phyloP scores from a whole-genome alignment of 2,797 vertebrate species.

The Typhlichthys subterraneus region DNA sequence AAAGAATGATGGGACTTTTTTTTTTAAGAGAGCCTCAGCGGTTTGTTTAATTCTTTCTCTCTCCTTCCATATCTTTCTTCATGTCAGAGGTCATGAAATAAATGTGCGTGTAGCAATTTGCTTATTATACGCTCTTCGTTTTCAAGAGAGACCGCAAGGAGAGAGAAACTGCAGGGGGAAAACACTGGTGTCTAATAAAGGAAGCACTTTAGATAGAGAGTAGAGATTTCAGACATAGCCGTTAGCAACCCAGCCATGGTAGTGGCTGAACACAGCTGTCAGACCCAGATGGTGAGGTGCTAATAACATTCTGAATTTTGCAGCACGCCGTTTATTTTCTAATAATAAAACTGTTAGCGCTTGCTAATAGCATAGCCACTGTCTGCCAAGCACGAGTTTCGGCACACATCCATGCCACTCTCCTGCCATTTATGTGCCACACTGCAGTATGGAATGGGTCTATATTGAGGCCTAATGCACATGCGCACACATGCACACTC shows the following conservation, averaged over 20 bases:
- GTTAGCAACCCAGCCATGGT: slow-evolving; percentile 66
- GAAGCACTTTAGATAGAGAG: slow-evolving; percentile 55
- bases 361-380: slow-evolving; percentile 71
- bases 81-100: slow-evolving; percentile 20
- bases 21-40: slow-evolving; percentile 25
- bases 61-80: neutral
- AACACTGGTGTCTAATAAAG: slow-evolving; percentile 3
- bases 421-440: slow-evolving; percentile 59
- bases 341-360: slow-evolving; percentile 82
- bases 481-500: neutral
- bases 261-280: slow-evolving; percentile 75
- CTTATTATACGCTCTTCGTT: slow-evolving; percentile 5
- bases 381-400: slow-evolving; percentile 70
- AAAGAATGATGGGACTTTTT: slow-evolving; percentile 22
- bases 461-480: slow-evolving; percentile 30
- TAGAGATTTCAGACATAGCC: slow-evolving; percentile 62
- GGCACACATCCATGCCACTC: slow-evolving; percentile 59
- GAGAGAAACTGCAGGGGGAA: slow-evolving; percentile 1
- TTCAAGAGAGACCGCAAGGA: neutral
- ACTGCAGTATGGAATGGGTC: slow-evolving; percentile 45
- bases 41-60: neutral
- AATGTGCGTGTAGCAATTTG: slow-evolving; percentile 6
- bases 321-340: slow-evolving; percentile 77
- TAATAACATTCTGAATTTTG: slow-evolving; percentile 78
- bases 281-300: slow-evolving; percentile 74